phyloP scores from a whole-genome alignment of 2,888 invertebrate species.

The Oxystoma pomonae region DNA sequence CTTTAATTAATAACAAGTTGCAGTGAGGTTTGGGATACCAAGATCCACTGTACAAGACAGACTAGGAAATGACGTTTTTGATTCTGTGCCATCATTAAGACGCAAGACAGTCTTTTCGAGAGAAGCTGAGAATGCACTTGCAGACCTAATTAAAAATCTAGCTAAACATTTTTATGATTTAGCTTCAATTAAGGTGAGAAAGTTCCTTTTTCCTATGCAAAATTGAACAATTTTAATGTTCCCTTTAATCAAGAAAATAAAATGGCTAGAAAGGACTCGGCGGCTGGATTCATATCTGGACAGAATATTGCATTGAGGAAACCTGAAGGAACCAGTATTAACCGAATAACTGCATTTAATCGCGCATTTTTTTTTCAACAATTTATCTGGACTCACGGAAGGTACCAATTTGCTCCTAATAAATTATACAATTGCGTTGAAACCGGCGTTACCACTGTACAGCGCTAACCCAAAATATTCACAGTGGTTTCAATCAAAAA shows the following conservation, averaged over 20 bases:
- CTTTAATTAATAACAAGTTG: too few relatives aligned
- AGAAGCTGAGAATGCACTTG: neutral
- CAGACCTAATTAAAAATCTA: neutral
- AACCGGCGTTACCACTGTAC: neutral
- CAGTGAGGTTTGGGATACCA: conserved; percentile 1
- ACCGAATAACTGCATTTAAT: neutral
- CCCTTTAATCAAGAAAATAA: neutral
- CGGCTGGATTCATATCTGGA: neutral
- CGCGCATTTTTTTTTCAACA: neutral
- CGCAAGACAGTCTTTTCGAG: too few relatives aligned
- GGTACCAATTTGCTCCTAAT: neutral
- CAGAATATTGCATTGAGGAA: neutral
- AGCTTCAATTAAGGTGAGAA: neutral
- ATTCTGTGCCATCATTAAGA: too few relatives aligned
- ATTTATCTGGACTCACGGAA: conserved; percentile 1
- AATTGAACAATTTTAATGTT: neutral
- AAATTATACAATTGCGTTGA: neutral
- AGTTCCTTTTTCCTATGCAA: neutral
- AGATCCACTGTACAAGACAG: neutral
- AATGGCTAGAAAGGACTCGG: too few relatives aligned
- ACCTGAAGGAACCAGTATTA: neutral
- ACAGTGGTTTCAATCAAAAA: too few relatives aligned
- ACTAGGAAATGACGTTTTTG: neutral
- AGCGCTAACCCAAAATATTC: too few relatives aligned
- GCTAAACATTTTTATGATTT: neutral